These are phyloP conservation scores for Poicephalus gulielmi DNA, from an alignment of 2,113 vertebrate genomes.

Conservation along the genomic window DNA sequence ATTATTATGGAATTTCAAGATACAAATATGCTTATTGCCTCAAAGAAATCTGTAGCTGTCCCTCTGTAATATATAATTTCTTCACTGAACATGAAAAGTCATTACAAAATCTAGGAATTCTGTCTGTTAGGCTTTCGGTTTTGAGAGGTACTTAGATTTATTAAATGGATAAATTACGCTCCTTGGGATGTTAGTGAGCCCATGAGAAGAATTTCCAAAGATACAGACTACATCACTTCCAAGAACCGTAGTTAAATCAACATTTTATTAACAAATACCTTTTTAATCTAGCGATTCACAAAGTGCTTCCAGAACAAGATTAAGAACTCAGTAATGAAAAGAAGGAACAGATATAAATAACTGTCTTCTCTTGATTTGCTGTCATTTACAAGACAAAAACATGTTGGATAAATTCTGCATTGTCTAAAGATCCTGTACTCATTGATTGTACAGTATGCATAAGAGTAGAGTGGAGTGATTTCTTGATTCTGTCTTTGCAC, in stretches of 20 bases:
- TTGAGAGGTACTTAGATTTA: background rate
- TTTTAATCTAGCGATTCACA: background rate
- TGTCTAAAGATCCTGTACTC: background rate
- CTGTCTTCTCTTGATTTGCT: background rate
- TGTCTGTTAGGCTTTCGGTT: background rate
- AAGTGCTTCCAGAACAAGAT: background rate
- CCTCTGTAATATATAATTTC: background rate
- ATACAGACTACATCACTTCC: background rate
- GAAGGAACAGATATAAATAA: background rate
- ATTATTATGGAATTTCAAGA: background rate
- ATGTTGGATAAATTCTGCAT: background rate
- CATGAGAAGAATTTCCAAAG: background rate
- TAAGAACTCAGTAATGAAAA: background rate
- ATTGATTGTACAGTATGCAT: background rate
- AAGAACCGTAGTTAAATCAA: background rate
- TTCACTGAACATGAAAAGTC: slow-evolving; percentile 8
- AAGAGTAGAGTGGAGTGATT: background rate
- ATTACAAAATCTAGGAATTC: background rate
- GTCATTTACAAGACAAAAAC: background rate
- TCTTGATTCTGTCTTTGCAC: background rate
- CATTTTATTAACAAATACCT: slow-evolving; percentile 1
- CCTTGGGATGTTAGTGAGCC: background rate
- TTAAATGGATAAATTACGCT: background rate
- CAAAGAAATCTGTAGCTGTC: background rate
- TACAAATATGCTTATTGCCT: background rate